A percentile compares a stretch with the other conserved stretches of the same genome.
These are phyloP conservation scores for Pristionchus pacificus DNA, from an alignment of 1,140 invertebrate species.

Conservation along the genomic window DNA sequence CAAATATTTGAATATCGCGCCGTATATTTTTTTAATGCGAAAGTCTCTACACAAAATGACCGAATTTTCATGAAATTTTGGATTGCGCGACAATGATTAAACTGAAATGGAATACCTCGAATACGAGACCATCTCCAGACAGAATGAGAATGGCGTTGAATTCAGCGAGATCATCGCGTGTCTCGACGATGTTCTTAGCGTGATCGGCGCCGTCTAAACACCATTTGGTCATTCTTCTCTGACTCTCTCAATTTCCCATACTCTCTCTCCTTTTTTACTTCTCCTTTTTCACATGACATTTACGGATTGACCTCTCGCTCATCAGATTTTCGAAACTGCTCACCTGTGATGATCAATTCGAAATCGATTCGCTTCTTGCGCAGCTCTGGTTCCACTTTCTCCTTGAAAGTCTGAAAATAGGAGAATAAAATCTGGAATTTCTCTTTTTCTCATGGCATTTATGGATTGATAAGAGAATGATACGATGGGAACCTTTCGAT, in stretches of 20 bases:
- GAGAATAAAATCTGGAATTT: too few species aligned
- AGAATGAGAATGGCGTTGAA: constrained; percentile 46
- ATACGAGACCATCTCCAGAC: constrained; percentile 45
- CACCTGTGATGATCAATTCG: constrained; percentile 39
- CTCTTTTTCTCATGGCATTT: too few species aligned
- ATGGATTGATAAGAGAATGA: too few species aligned
- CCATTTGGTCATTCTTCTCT: not conserved
- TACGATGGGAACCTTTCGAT: too few species aligned
- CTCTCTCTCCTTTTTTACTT: not conserved
- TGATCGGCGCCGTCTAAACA: constrained; percentile 40
- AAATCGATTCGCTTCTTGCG: constrained; percentile 30
- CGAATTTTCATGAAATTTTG: too few species aligned
- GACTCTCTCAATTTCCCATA: constrained; percentile 1
- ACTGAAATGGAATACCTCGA: too few species aligned
- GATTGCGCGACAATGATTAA: too few species aligned
- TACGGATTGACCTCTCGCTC: too few species aligned
- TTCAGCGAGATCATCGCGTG: constrained; percentile 30
- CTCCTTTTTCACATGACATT: constrained; percentile 3
- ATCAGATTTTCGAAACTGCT: too few species aligned
- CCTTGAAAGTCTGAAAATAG: constrained; percentile 33
- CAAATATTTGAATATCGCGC: too few species aligned
- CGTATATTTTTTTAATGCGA: too few species aligned
- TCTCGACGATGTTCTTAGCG: constrained; percentile 26
- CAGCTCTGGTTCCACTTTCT: constrained; percentile 31
- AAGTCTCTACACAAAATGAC: too few species aligned